A percentile compares a stretch with the other conserved stretches of the same genome.
Conservation (phyloP, 2,113 vertebrate species). For the Cololabis saira region DNA sequence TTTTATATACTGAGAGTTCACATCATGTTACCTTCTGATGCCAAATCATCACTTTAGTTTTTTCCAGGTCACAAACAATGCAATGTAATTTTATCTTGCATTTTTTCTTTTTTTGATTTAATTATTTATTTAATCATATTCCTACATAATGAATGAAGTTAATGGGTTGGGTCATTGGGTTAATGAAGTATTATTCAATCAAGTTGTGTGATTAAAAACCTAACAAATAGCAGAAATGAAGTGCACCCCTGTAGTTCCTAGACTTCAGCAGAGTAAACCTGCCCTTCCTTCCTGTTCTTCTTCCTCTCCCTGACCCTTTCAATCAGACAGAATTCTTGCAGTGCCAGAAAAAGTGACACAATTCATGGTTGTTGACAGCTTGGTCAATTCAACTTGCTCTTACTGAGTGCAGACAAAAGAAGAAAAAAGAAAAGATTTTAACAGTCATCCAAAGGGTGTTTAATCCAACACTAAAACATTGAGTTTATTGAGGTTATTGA, state of each 20-base stretch:
- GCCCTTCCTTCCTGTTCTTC: background rate
- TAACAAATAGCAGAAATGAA: background rate
- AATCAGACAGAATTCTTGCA: conserved; percentile 21
- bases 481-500: background rate
- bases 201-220: no score
- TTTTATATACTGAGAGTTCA: no score
- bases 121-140: no score
- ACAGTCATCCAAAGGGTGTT: background rate
- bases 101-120: no score
- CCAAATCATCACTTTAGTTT: no score
- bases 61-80: no score
- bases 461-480: background rate
- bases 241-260: conserved; percentile 6
- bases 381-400: background rate
- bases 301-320: conserved; percentile 5
- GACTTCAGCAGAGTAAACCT: background rate
- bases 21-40: no score
- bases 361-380: background rate
- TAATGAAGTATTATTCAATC: no score
- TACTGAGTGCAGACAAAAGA: background rate
- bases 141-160: no score
- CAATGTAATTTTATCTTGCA: no score
- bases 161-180: no score
- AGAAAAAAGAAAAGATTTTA: background rate
- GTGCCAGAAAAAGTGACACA: conserved; percentile 41